Percentiles rank a stretch among this genome's conserved stretches.
phyloP scores from a whole-genome alignment of 2,113 vertebrate genomes.

The Engystomops pustulosus region DNA sequence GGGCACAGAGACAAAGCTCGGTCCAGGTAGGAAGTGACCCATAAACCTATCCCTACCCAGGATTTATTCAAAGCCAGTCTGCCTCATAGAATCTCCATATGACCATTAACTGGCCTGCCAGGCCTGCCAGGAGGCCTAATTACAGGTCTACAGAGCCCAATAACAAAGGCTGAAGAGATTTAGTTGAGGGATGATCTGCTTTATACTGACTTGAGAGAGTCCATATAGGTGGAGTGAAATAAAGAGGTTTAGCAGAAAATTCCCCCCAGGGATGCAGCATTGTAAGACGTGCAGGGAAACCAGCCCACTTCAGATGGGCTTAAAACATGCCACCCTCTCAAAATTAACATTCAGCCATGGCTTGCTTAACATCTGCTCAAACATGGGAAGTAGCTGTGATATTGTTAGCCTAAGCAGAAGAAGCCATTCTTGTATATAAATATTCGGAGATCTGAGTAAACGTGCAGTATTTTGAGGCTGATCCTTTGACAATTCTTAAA shows the following conservation, averaged over 20 bases:
- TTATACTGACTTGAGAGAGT: conserved; percentile 98
- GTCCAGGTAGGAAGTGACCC: conserved; percentile 97
- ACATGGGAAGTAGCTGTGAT: conserved; percentile 67
- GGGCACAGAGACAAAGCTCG: conserved; percentile 81
- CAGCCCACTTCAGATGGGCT: conserved; percentile 87
- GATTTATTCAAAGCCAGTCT: conserved; percentile 92
- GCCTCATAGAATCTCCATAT: conserved; percentile 90
- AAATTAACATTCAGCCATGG: conserved; percentile 97
- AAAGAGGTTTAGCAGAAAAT: conserved; percentile 92
- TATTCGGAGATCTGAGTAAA: conserved; percentile 60
- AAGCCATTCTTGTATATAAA: conserved; percentile 62
- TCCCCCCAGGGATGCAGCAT: conserved; percentile 88
- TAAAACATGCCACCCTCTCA: conserved; percentile 85
- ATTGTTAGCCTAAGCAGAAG: conserved; percentile 63
- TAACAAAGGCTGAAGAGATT: conserved; percentile 97
- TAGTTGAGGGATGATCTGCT: conserved; percentile 98
- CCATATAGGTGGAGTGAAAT: conserved; percentile 89
- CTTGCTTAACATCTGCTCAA: conserved; percentile 95
- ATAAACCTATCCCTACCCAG: conserved; percentile 88
- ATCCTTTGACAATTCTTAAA: conserved; percentile 32
- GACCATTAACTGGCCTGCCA: conserved; percentile 90
- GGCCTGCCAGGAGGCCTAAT: conserved; percentile 98
- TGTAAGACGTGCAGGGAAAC: conserved; percentile 78
- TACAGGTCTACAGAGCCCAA: conserved; percentile 96
- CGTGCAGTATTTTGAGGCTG: conserved; percentile 58